These are phyloP conservation scores for Oxystoma pomonae DNA, from an alignment of 2,888 invertebrate species.

Conservation along the genomic window DNA sequence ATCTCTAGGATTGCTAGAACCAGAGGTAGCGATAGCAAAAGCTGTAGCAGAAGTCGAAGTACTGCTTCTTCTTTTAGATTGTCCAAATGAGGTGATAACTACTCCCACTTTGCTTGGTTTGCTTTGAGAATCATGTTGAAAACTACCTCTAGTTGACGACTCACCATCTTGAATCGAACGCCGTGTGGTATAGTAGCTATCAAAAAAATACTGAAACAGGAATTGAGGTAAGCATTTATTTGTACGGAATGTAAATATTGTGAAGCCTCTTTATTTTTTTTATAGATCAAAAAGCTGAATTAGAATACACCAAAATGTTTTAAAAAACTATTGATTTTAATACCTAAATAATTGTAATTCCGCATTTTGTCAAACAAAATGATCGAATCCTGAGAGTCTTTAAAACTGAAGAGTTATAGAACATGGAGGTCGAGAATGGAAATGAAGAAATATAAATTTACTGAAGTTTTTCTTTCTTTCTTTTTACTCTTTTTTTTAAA, in stretches of 20 bases:
- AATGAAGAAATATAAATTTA: no score
- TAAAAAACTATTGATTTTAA: no score
- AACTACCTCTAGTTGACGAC: conserved; percentile 54
- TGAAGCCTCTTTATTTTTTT: not conserved
- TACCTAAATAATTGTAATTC: no score
- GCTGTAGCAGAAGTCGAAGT: conserved; percentile 85
- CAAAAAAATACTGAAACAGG: conserved; percentile 27
- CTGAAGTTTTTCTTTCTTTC: no score
- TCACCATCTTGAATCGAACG: conserved; percentile 50
- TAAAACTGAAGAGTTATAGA: no score
- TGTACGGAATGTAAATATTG: conserved; percentile 4
- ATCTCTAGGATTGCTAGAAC: conserved; percentile 77
- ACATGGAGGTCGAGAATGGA: no score
- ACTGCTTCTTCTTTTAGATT: conserved; percentile 83
- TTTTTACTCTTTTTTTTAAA: no score
- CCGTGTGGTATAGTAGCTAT: conserved; percentile 51
- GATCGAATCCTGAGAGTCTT: no score
- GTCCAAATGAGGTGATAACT: conserved; percentile 84
- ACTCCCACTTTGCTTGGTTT: conserved; percentile 74
- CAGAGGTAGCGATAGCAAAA: conserved; percentile 88
- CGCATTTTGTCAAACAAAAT: no score
- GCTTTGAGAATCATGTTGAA: conserved; percentile 57
- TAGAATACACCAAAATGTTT: no score
- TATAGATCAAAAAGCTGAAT: no score
- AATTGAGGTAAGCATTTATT: no score